Percentiles rank a stretch among this genome's conserved stretches.
phyloP scores from a whole-genome alignment of 2,888 invertebrate genomes.

The Acronicta psi region DNA sequence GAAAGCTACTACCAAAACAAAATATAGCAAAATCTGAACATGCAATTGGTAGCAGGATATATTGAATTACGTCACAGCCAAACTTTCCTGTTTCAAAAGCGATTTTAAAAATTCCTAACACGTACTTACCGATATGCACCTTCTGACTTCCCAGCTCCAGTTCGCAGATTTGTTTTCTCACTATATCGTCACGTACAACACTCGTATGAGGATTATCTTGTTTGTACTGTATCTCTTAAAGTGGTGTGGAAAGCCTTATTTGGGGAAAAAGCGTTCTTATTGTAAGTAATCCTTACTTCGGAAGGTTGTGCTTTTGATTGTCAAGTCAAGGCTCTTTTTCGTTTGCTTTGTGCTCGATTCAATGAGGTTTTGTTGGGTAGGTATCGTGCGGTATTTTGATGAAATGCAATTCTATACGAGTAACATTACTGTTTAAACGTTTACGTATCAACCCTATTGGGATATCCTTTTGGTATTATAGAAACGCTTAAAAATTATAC shows the following conservation, averaged over 20 bases:
- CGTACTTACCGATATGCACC: constrained; percentile 61
- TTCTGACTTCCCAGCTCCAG: constrained; percentile 52
- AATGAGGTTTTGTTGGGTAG: constrained; percentile 23
- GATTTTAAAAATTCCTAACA: constrained; percentile 63
- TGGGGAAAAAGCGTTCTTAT: constrained; percentile 26
- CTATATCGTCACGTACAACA: constrained; percentile 58
- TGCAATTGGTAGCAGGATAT: constrained; percentile 53
- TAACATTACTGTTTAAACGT: too few relatives aligned
- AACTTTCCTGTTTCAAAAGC: constrained; percentile 54
- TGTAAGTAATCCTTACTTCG: constrained; percentile 57
- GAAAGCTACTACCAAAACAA: background rate
- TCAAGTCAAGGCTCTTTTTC: constrained; percentile 32
- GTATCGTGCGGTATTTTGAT: background rate
- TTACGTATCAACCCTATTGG: too few relatives aligned
- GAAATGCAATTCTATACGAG: background rate
- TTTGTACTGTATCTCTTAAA: constrained; percentile 60
- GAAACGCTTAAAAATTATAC: too few relatives aligned
- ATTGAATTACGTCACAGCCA: constrained; percentile 56
- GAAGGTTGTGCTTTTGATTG: constrained; percentile 53
- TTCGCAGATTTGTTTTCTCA: constrained; percentile 62
- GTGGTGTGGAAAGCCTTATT: constrained; percentile 42
- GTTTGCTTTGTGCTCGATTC: constrained; percentile 35
- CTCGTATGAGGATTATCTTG: constrained; percentile 60
- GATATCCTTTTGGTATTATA: too few relatives aligned
- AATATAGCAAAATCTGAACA: constrained; percentile 44